phyloP scores from a whole-genome alignment of 2,113 vertebrate species.

The Anguilla rostrata region DNA sequence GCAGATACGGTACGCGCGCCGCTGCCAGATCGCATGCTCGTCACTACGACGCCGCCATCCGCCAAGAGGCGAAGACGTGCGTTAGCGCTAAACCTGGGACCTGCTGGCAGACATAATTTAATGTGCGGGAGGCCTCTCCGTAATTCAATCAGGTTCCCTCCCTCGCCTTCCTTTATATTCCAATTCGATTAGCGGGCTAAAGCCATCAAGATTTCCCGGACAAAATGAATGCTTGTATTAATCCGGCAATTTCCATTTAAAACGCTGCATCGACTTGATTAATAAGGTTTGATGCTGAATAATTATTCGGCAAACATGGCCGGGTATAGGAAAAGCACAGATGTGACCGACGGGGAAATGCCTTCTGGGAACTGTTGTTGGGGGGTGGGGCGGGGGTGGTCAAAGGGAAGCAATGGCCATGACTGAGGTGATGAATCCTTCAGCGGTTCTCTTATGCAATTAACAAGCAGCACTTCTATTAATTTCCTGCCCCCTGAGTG shows the following conservation, averaged over 20 bases:
- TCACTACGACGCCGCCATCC: constrained; percentile 30
- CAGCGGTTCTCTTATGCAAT: constrained; percentile 97
- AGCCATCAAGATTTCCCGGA: constrained; percentile 98
- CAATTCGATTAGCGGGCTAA: constrained; percentile 98
- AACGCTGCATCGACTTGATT: constrained; percentile 99
- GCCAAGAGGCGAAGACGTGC: constrained; percentile 54
- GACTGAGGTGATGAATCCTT: constrained; percentile 99
- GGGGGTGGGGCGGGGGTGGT: constrained; percentile 69
- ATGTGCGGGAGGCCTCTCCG: constrained; percentile 80
- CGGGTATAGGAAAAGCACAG: constrained; percentile 92
- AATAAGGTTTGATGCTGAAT: constrained; percentile 99
- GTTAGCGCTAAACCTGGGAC: constrained; percentile 74
- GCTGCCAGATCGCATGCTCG: neutral
- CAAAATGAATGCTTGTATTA: constrained; percentile 99
- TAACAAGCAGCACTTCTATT: constrained; percentile 97
- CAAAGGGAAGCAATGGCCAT: constrained; percentile 99
- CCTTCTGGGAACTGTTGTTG: constrained; percentile 82
- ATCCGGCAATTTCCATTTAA: constrained; percentile 99
- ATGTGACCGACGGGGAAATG: constrained; percentile 89
- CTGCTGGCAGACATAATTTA: constrained; percentile 84
- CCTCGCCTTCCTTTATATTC: constrained; percentile 94
- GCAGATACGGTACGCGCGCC: neutral
- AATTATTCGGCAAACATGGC: constrained; percentile 92
- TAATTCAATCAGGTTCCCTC: constrained; percentile 96
- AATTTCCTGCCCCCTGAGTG: constrained; percentile 95